phyloP scores from a whole-genome alignment of 2,888 invertebrate species.

The Argyresthia goedartella region DNA sequence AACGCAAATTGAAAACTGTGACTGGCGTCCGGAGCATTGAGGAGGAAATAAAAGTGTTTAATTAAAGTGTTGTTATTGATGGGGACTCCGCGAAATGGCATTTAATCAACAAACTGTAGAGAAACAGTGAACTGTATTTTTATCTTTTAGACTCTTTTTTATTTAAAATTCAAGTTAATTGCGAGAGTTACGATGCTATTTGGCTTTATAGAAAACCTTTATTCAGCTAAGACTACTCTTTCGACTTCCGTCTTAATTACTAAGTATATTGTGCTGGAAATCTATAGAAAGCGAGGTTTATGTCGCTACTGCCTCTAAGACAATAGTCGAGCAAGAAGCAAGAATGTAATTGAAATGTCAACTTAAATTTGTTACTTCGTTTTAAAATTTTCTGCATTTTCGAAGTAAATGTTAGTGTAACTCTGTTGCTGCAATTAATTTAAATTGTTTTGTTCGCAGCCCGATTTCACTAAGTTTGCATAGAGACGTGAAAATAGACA shows the following conservation, averaged over 20 bases:
- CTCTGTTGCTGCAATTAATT: constrained; percentile 32
- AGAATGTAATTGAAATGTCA: constrained; percentile 66
- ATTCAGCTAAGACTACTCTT: constrained; percentile 24
- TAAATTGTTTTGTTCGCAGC: constrained; percentile 30
- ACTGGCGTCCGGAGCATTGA: constrained; percentile 46
- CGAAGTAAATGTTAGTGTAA: constrained; percentile 20
- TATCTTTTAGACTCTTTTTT: constrained; percentile 48
- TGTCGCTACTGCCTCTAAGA: constrained; percentile 21
- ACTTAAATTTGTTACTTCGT: constrained; percentile 53
- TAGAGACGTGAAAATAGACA: no score
- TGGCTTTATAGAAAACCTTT: constrained; percentile 44
- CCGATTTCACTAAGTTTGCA: no score
- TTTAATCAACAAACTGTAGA: constrained; percentile 55
- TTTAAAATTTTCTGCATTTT: constrained; percentile 27
- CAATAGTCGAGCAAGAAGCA: constrained; percentile 58
- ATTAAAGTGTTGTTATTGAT: constrained; percentile 67
- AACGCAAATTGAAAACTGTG: constrained; percentile 46
- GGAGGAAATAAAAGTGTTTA: constrained; percentile 64
- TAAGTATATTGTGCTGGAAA: constrained; percentile 15
- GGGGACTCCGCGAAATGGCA: constrained; percentile 64
- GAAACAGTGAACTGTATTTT: not conserved
- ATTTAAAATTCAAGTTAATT: constrained; percentile 66
- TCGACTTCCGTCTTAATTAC: constrained; percentile 37
- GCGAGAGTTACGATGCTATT: constrained; percentile 53
- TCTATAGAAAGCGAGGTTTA: constrained; percentile 4